Conservation (phyloP, 2,113 vertebrate genomes). For the Phoxinus phoxinus region DNA sequence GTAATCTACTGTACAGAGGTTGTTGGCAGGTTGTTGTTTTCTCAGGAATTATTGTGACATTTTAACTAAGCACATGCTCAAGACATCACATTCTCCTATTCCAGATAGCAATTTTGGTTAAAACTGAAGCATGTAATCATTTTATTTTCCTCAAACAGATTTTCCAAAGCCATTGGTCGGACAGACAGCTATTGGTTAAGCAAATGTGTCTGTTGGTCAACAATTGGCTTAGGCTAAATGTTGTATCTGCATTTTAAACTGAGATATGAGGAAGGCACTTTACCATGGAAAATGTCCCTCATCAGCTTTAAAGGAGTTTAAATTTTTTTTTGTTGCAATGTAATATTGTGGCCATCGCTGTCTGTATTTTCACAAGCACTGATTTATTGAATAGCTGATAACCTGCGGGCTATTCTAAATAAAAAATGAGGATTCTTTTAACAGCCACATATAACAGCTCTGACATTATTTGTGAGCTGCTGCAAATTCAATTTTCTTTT, state of each 20-base stretch:
- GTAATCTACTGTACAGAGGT: background rate
- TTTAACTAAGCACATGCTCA: background rate
- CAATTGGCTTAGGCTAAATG: background rate
- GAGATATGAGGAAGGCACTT: background rate
- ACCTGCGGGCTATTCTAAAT: background rate
- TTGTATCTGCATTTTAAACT: background rate
- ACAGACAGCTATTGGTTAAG: background rate
- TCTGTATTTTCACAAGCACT: background rate
- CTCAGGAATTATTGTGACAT: background rate
- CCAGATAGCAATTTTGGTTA: background rate
- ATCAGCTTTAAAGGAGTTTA: background rate
- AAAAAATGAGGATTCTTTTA: background rate
- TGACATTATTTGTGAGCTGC: background rate
- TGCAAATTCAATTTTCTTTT: background rate
- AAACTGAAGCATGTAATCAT: background rate
- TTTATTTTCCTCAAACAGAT: too few relatives aligned
- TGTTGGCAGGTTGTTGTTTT: background rate
- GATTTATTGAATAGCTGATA: background rate
- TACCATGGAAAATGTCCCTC: background rate
- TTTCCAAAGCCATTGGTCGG: background rate
- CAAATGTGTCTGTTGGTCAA: background rate
- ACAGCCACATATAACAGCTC: background rate
- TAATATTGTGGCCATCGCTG: background rate
- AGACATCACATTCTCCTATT: constrained; percentile 8
- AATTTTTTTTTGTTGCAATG: background rate